These are phyloP conservation scores for Argya squamiceps DNA, from an alignment of 2,797 vertebrate genomes.

Conservation along the genomic window DNA sequence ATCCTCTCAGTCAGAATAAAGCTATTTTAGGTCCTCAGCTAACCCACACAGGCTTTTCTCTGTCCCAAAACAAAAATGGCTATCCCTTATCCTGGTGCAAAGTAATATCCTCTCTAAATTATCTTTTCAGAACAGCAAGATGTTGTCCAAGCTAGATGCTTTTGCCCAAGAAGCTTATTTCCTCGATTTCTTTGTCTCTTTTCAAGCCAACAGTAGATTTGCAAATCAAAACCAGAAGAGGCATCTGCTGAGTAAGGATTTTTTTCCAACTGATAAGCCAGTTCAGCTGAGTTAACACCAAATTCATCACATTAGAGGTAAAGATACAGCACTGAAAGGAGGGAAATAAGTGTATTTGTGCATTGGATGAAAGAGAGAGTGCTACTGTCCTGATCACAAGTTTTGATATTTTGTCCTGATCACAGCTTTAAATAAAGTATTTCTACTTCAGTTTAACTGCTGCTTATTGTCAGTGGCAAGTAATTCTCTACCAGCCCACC, in stretches of 20 bases:
- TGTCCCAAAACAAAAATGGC: not conserved
- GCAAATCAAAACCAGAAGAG: not conserved
- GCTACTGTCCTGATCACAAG: not conserved
- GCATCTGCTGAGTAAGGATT: not conserved
- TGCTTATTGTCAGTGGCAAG: not conserved
- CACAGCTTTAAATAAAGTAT: not conserved
- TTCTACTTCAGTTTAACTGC: not conserved
- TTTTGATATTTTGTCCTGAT: not conserved
- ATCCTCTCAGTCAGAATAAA: not conserved
- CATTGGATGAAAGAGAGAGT: not conserved
- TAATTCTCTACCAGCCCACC: not conserved
- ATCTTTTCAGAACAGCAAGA: not conserved
- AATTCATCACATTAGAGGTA: not conserved
- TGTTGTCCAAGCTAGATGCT: not conserved
- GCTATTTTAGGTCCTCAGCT: not conserved
- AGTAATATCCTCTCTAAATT: not conserved
- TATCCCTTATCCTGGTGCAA: not conserved
- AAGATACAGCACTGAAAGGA: not conserved
- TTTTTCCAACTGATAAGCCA: not conserved
- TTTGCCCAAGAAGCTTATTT: not conserved
- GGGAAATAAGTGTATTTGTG: not conserved
- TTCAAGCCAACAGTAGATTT: not conserved
- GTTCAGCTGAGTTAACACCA: not conserved
- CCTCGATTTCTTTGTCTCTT: not conserved
- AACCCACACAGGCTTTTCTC: not conserved